Evolutionary conservation across 2,113 vertebrate genomes (phyloP), one percentile per base, ranked within the genome.

Genomic region (Pollachius pollachius): DNA sequence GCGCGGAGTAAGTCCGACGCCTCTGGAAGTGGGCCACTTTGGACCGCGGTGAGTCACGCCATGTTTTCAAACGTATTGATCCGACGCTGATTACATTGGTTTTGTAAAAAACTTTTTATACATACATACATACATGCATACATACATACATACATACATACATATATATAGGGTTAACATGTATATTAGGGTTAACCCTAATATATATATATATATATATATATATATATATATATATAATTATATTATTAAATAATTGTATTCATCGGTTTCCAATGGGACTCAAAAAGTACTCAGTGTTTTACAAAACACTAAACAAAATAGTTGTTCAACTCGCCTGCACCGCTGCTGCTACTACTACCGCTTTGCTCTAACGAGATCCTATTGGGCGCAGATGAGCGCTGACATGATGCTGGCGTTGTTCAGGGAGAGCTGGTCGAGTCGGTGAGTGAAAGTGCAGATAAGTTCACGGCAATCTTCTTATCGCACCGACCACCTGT

Each of bases 401-500:
- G 23, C 70, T 72, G 41, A 67, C 25, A 64, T 65, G 27, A 69
- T 56, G 30, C 15, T 64, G 9, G 30, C 30, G 41, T 37, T 66
- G 52, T 27, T 66, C 23, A 73, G 73, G 27, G 37, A 15, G 41
- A 34, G 19, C 21, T 25, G 52, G 27, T 34, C 62, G 15, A 52
- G 23, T 15, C 57, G 21, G 52, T 57, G 70, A 71, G 65, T 61
- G 62, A 68, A 69, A 15, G 23, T 25, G 41, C 62, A 68, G 21
- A 21, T 66, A 75, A 76, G 65, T 64, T 52, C 58, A 64, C 5
- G n/a, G 21, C 48, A 56, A 13, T 73, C 61, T 62, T 71, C 48
- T 83, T 76, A 84, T 78, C 80, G 65, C 66, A 57, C 34, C 16
- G 16, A 62, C 69, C 65, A 79, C 72, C 75, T 75, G 75, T 25